These are phyloP conservation scores for Oreotrochilus melanogaster DNA, from an alignment of 2,113 vertebrate species.

Conservation along the genomic window DNA sequence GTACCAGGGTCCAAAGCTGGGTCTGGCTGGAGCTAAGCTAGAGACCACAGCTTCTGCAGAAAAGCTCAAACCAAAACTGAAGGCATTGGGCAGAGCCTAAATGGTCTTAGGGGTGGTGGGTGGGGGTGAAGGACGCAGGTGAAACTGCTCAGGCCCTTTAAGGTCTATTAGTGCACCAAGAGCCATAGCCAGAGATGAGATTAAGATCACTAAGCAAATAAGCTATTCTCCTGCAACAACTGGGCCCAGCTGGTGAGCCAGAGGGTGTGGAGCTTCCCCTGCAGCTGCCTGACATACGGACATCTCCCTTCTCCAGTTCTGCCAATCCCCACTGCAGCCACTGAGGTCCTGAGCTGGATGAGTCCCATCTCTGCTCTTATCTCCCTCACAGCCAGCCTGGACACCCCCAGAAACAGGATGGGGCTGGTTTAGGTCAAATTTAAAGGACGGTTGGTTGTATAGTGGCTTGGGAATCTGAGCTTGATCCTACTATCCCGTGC, in stretches of 20 bases:
- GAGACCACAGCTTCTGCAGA: rapidly evolving
- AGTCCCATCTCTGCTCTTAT: not conserved
- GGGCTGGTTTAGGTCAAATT: not conserved
- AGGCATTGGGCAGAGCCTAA: not conserved
- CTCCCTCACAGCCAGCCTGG: not conserved
- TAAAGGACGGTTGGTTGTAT: not conserved
- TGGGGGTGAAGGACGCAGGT: not conserved
- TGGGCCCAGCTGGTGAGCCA: not conserved
- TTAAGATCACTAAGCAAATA: not conserved
- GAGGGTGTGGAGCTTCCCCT: slow-evolving; percentile 10
- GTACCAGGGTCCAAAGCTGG: not conserved
- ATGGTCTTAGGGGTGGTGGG: not conserved
- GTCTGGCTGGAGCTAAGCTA: not conserved
- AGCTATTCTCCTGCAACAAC: not conserved
- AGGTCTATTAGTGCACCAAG: not conserved
- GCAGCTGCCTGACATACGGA: not conserved
- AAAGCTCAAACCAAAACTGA: not conserved
- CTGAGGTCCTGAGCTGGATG: not conserved
- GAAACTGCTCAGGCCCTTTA: not conserved
- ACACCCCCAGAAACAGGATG: not conserved
- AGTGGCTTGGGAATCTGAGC: not conserved
- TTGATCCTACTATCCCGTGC: not conserved
- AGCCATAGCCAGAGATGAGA: not conserved
- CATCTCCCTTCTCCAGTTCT: not conserved
- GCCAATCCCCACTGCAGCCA: not conserved